phyloP scores from a whole-genome alignment of 2,888 invertebrate species.

The Melolontha melolontha region DNA sequence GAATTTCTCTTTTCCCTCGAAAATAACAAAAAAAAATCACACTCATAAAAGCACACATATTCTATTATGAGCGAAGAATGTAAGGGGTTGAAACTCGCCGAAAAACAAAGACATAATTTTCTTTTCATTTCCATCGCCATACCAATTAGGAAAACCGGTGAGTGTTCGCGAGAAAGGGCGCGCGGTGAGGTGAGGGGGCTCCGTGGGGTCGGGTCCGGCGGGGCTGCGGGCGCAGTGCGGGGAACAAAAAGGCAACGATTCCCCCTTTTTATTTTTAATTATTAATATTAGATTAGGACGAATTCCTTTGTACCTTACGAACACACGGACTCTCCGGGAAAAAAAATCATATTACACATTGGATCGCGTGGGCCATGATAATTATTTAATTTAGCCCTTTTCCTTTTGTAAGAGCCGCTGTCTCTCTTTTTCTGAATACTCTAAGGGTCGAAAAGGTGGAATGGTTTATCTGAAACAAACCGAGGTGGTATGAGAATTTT shows the following conservation, averaged over 20 bases:
- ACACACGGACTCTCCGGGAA: constrained; percentile 17
- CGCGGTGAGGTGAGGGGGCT: not conserved
- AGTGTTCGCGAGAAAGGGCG: not conserved
- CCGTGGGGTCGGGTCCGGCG: not conserved
- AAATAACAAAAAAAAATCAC: constrained; percentile 25
- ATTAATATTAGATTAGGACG: constrained; percentile 39
- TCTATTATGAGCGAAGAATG: constrained; percentile 13
- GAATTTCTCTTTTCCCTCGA: constrained; percentile 10
- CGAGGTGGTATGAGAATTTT: no score
- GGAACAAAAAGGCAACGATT: no score
- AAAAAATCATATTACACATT: constrained; percentile 23
- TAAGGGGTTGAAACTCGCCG: constrained; percentile 18
- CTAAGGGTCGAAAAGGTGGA: no score
- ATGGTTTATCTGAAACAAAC: no score
- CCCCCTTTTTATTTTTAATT: constrained; percentile 35
- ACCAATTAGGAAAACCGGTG: constrained; percentile 30
- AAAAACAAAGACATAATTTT: constrained; percentile 39
- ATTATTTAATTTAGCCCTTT: constrained; percentile 35
- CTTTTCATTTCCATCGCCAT: constrained; percentile 34
- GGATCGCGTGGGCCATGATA: constrained; percentile 30
- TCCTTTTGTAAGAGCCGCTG: constrained; percentile 5
- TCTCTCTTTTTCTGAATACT: no score
- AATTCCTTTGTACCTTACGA: constrained; percentile 28
- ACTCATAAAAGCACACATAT: constrained; percentile 29
- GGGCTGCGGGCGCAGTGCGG: constrained; percentile 14